Conservation (phyloP, 2,797 vertebrate species). For the Rhadinocentrus ornatus region DNA sequence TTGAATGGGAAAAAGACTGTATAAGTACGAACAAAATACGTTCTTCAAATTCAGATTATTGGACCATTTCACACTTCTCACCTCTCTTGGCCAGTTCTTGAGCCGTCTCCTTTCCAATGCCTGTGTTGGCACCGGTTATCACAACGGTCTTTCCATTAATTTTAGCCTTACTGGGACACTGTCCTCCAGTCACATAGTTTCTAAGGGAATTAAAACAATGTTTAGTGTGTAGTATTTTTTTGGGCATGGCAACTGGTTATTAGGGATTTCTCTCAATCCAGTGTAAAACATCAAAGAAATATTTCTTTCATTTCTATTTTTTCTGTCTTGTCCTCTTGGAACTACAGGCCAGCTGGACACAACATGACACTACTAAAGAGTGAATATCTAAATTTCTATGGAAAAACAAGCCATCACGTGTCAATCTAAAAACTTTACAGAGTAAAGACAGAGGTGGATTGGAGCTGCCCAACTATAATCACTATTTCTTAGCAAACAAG, state of each 20-base stretch:
- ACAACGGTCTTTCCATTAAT: slow-evolving; percentile 87
- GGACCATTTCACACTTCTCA: slow-evolving; percentile 47
- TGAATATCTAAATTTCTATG: too few species aligned
- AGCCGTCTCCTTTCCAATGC: slow-evolving; percentile 88
- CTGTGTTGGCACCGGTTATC: slow-evolving; percentile 89
- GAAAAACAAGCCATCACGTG: too few species aligned
- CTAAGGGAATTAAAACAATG: slow-evolving; percentile 58
- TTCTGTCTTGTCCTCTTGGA: too few species aligned
- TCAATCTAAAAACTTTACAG: too few species aligned
- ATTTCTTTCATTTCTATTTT: too few species aligned
- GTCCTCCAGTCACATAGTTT: slow-evolving; percentile 83
- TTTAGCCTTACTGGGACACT: slow-evolving; percentile 84
- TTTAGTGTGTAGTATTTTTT: neutral
- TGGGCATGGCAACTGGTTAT: neutral
- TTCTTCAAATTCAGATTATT: neutral
- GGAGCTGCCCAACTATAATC: too few species aligned
- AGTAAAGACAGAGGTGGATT: too few species aligned
- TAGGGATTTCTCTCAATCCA: neutral
- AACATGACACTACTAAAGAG: too few species aligned
- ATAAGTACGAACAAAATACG: slow-evolving; percentile 6
- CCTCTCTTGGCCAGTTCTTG: slow-evolving; percentile 87
- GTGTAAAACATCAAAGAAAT: too few species aligned
- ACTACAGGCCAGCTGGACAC: too few species aligned
- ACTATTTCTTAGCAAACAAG: too few species aligned
- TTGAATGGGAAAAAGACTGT: neutral